Conservation (phyloP, 2,888 invertebrate species). For the Macrophya alboannulata region DNA sequence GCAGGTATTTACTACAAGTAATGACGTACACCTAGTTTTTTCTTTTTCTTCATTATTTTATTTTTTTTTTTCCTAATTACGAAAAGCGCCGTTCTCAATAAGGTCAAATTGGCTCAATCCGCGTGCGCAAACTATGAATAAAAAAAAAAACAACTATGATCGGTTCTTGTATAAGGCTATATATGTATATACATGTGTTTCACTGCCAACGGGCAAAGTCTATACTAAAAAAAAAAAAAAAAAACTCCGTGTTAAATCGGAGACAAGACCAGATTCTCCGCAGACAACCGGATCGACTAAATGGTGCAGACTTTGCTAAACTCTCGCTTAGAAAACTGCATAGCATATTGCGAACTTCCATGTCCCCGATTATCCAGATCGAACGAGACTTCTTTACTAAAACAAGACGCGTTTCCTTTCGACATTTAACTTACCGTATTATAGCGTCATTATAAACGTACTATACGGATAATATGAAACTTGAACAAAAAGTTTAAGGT, state of each 20-base stretch:
- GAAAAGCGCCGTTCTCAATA: conserved; percentile 31
- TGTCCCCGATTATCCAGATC: background rate
- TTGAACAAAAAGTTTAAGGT: too few relatives aligned
- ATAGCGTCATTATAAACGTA: background rate
- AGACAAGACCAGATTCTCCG: conserved; percentile 66
- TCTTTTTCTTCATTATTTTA: background rate
- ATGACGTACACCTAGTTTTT: conserved; percentile 40
- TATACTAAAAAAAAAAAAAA: conserved; percentile 58
- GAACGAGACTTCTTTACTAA: conserved; percentile 11
- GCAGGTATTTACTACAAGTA: conserved; percentile 19
- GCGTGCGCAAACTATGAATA: conserved; percentile 12
- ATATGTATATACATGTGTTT: conserved; percentile 60
- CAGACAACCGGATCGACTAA: conserved; percentile 19
- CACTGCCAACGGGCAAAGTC: conserved; percentile 65
- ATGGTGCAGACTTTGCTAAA: background rate
- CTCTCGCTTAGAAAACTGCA: conserved; percentile 46
- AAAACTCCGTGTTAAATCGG: conserved; percentile 60
- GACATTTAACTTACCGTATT: background rate
- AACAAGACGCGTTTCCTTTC: too few relatives aligned
- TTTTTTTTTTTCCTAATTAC: conserved; percentile 19
- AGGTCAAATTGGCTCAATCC: conserved; percentile 37
- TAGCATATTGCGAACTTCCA: background rate
- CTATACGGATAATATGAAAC: background rate
- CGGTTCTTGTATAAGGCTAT: background rate
- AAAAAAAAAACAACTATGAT: conserved; percentile 6